These are phyloP conservation scores for Sitodiplosis mosellana DNA, from an alignment of 1,140 invertebrate species.

Conservation along the genomic window DNA sequence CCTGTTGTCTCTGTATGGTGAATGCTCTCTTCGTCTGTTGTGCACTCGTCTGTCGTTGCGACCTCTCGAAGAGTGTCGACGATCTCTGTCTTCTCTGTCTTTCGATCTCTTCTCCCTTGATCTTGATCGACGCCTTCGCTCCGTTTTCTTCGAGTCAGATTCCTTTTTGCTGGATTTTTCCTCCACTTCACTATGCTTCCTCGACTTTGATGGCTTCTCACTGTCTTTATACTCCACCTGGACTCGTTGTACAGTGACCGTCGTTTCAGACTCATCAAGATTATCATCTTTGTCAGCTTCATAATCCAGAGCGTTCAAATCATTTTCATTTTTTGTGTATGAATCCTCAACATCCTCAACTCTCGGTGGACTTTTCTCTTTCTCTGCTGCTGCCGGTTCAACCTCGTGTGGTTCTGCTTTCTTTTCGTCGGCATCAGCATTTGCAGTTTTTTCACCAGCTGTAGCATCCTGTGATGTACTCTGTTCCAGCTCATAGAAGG, in stretches of 20 bases:
- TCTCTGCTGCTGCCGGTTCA: slow-evolving; percentile 5
- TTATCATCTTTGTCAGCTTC: slow-evolving; percentile 18
- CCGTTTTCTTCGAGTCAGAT: not conserved
- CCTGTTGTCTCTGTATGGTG: too few relatives aligned
- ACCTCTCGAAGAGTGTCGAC: not conserved
- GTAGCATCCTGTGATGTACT: slow-evolving; percentile 13
- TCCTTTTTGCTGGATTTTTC: not conserved
- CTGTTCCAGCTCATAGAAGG: slow-evolving; percentile 22
- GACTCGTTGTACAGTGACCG: not conserved
- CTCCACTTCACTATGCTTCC: too few relatives aligned
- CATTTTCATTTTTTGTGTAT: slow-evolving; percentile 9
- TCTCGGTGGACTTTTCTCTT: slow-evolving; percentile 10
- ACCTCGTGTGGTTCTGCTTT: not conserved
- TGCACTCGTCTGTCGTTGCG: not conserved
- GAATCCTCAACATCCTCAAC: slow-evolving; percentile 2
- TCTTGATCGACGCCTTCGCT: not conserved
- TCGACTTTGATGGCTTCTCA: not conserved
- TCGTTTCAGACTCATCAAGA: slow-evolving; percentile 3
- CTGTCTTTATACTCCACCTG: not conserved
- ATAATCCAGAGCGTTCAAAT: slow-evolving; percentile 23
- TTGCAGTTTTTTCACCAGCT: slow-evolving; percentile 13
- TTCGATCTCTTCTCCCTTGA: not conserved
- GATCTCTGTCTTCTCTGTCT: not conserved
- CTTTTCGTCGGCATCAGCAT: slow-evolving; percentile 7
- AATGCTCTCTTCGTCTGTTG: too few relatives aligned